Percentiles rank a stretch among this genome's conserved stretches.
These are phyloP conservation scores for Bombylius major DNA, from an alignment of 2,888 invertebrate species.

Conservation along the genomic window DNA sequence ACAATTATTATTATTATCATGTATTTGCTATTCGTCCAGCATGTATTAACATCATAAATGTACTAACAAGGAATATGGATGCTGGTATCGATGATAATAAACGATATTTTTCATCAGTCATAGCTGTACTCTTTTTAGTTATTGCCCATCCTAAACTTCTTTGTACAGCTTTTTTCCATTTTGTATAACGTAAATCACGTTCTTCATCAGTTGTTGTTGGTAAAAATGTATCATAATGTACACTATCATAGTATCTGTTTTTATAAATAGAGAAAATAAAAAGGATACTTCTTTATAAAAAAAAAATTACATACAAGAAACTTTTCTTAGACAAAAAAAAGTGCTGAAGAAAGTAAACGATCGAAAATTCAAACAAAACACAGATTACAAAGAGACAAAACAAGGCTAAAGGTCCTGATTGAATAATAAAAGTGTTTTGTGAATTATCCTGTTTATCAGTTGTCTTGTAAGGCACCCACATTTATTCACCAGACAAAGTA, in stretches of 20 bases:
- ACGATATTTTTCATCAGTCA: conserved; percentile 73
- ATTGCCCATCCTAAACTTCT: conserved; percentile 82
- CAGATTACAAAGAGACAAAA: no score
- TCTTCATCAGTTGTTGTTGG: conserved; percentile 72
- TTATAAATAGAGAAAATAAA: neutral
- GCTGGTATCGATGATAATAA: conserved; percentile 69
- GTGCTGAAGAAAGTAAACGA: no score
- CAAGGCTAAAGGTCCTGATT: no score
- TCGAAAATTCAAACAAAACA: no score
- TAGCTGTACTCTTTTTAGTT: conserved; percentile 55
- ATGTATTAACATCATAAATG: conserved; percentile 47
- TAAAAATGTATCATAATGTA: conserved; percentile 60
- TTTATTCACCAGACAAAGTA: no score
- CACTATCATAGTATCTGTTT: conserved; percentile 26
- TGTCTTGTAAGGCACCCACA: no score
- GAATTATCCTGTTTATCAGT: no score
- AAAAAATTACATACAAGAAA: neutral
- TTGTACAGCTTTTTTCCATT: conserved; percentile 93
- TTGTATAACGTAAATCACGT: conserved; percentile 68
- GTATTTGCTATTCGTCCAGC: neutral
- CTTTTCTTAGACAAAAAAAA: neutral
- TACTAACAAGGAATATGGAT: conserved; percentile 57
- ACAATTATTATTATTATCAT: neutral
- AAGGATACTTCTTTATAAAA: neutral
- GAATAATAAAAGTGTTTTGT: no score